Percentiles rank a stretch among this genome's conserved stretches.
These are phyloP conservation scores for Eulithis prunata DNA, from an alignment of 2,888 invertebrate genomes.

Conservation along the genomic window DNA sequence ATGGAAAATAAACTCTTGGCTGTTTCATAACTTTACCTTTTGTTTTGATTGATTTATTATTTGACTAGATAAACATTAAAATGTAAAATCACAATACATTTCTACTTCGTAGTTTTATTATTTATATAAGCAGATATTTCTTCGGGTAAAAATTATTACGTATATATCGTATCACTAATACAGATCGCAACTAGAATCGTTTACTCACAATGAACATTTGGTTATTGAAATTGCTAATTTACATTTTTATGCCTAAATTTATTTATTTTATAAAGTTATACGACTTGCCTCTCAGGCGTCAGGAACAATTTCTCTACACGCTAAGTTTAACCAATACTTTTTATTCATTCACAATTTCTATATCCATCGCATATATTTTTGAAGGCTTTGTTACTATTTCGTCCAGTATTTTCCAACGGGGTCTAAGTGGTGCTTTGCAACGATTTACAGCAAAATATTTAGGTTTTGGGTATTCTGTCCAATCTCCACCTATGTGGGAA, in stretches of 20 bases:
- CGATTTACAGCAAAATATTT: conserved; percentile 1
- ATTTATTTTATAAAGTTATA: conserved; percentile 76
- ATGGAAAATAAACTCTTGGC: conserved; percentile 1
- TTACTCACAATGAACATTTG: conserved; percentile 83
- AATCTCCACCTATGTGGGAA: conserved; percentile 4
- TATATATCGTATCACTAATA: conserved; percentile 84
- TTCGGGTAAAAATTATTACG: conserved; percentile 84
- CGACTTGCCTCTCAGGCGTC: conserved; percentile 82
- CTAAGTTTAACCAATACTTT: conserved; percentile 77
- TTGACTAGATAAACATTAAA: conserved; percentile 14
- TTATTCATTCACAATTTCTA: conserved; percentile 69
- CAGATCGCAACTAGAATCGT: conserved; percentile 82
- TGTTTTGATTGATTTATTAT: conserved; percentile 32
- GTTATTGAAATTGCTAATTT: conserved; percentile 80
- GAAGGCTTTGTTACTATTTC: conserved; percentile 35
- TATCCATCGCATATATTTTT: conserved; percentile 78
- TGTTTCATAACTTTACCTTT: conserved; percentile 44
- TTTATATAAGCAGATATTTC: conserved; percentile 83
- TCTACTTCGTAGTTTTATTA: conserved; percentile 84
- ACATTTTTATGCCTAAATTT: conserved; percentile 72
- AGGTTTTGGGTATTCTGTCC: neutral
- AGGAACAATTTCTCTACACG: conserved; percentile 84
- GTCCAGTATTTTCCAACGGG: neutral
- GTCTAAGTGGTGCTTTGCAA: conserved; percentile 29
- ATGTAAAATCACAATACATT: conserved; percentile 42